Evolutionary conservation across 2,797 vertebrate genomes (phyloP).

Genomic region (Alfaro cultratus): DNA sequence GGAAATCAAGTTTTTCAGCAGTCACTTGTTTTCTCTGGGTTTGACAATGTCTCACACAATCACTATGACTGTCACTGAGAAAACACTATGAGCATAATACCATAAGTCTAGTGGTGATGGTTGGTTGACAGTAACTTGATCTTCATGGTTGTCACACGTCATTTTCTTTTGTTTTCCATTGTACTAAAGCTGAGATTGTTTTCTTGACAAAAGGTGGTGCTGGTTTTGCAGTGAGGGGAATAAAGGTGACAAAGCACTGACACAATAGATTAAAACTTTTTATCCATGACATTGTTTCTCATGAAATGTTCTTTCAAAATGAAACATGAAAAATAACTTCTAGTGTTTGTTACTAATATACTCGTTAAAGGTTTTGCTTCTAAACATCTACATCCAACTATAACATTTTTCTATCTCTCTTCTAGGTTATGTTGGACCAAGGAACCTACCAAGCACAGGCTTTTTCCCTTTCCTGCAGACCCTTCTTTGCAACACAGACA

Average conservation of each 20-base stretch:
- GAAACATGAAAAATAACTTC: background rate
- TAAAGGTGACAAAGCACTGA: background rate
- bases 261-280: background rate
- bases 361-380: background rate
- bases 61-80: background rate
- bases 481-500: constrained; percentile 83
- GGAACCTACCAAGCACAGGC: constrained; percentile 83
- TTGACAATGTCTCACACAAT: background rate
- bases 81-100: constrained; percentile 1
- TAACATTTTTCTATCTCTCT: constrained; percentile 14
- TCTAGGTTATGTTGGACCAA: constrained; percentile 79
- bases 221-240: background rate
- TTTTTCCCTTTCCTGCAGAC: constrained; percentile 86
- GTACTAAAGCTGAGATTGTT: background rate
- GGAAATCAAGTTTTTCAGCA: background rate
- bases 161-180: constrained; percentile 5
- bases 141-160: background rate
- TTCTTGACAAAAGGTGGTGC: constrained; percentile 11
- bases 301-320: background rate
- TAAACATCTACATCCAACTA: background rate
- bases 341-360: background rate
- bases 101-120: background rate
- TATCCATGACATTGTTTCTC: background rate
- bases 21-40: background rate
- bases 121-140: constrained; percentile 2